Evolutionary conservation across 2,888 invertebrate genomes (phyloP), one percentile per base, ranked within the genome.

Genomic region (Pachydiplax longipennis): DNA sequence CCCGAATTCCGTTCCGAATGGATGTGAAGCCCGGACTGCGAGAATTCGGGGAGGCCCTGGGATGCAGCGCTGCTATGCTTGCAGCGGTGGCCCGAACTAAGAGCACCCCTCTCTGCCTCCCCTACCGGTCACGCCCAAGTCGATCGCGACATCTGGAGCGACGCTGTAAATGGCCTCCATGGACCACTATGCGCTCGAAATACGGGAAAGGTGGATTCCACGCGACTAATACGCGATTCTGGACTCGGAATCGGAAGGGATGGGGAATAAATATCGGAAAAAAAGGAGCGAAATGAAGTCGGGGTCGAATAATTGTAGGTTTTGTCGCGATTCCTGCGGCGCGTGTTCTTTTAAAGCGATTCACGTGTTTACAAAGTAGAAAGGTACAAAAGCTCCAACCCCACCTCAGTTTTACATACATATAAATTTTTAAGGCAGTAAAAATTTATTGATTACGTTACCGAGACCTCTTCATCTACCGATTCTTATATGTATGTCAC

Each of bases 61-160:
- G 58, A 58, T n/a, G 87, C 18, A 61, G 87, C 87, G 87, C 87
- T 53, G 58, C 83, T 83, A 61, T 61, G 53, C 58, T 61, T 87
- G 87, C 87, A 61, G 37, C 87, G 35, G 61, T 87, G 87, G 61
- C 87, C 87, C 87, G 87, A 87, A 87, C 87, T 87, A 87, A n/a
- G 18, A 65, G 25, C 61, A 22, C 35, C 87, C 2, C 83, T 35
- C 48, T 22, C 35, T 37, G 65, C 18, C 31, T n/a, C 53, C 37
- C 87, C 12, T 37, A n/a, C 87, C 61, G 87, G 87, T 87, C 87
- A 87, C 87, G 61, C 87, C 87, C 87, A 12, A 40, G 87, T 61
- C 87, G 61, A 61, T 87, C 87, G 61, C 87, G 83, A 83, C 83
- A 87, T 61, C 87, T 87, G 87, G 87, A 87, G 87, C 87, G 31